Evolutionary conservation across 2,797 vertebrate species (phyloP).

Genomic region (Limosa lapponica): DNA sequence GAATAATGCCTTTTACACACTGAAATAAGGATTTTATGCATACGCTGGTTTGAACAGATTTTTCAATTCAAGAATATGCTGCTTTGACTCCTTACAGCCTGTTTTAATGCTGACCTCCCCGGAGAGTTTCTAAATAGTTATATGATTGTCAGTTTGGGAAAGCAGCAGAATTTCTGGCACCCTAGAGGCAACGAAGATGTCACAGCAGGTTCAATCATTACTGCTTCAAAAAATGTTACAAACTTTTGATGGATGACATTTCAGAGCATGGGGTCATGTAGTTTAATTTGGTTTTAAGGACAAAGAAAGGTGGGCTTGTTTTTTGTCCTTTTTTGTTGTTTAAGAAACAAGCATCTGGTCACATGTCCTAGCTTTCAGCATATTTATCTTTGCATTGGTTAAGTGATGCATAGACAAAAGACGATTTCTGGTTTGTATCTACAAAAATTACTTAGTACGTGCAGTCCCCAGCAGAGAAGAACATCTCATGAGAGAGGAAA

Average conservation of each 20-base stretch:
- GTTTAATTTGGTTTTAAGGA: neutral
- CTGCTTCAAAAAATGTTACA: neutral
- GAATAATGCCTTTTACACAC: neutral
- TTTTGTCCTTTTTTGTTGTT: neutral
- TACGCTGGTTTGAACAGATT: neutral
- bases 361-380: neutral
- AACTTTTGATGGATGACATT: conserved; percentile 20
- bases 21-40: neutral
- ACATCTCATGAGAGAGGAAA: neutral
- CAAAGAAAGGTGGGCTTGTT: neutral
- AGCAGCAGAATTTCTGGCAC: conserved; percentile 32
- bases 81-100: neutral
- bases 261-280: neutral
- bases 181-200: conserved; percentile 4
- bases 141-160: conserved; percentile 12
- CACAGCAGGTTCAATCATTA: neutral
- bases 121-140: conserved; percentile 18
- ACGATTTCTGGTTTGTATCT: neutral
- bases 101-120: conserved; percentile 5
- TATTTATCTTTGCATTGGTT: neutral
- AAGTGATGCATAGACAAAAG: neutral
- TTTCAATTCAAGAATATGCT: neutral
- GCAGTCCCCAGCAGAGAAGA: neutral
- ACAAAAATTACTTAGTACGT: neutral
- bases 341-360: neutral